Conservation (phyloP, 23 tunicate genomes). For the Trididemnum miniatum region DNA sequence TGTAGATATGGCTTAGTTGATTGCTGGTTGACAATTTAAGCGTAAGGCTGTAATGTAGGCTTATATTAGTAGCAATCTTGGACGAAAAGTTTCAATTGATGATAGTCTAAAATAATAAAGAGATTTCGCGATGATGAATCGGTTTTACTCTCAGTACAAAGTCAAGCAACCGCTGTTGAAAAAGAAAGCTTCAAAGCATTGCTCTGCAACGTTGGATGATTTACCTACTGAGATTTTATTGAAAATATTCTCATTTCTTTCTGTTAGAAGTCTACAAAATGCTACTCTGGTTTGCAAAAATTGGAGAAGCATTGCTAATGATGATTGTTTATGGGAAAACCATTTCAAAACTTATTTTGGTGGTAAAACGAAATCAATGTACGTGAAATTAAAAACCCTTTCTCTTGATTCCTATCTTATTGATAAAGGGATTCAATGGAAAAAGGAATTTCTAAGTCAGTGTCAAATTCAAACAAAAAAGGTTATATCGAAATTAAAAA, state of each 20-base stretch:
- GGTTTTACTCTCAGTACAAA: too few relatives aligned
- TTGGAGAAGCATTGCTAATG: conserved; percentile 27
- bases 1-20: too few relatives aligned
- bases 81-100: too few relatives aligned
- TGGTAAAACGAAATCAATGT: neutral
- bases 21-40: too few relatives aligned
- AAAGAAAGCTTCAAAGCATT: neutral
- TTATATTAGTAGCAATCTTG: too few relatives aligned
- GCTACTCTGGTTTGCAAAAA: conserved; percentile 23
- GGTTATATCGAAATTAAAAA: conserved; percentile 15
- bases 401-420: neutral
- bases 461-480: neutral
- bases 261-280: conserved; percentile 13
- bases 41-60: too few relatives aligned
- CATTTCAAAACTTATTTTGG: conserved; percentile 1
- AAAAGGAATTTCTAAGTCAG: conserved; percentile 24
- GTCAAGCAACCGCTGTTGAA: neutral
- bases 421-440: conserved; percentile 1
- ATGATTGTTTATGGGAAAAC: conserved; percentile 25
- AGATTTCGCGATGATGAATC: too few relatives aligned
- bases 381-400: conserved; percentile 24
- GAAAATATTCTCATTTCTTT: conserved; percentile 18
- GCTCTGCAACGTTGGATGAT: neutral
- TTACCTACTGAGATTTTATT: conserved; percentile 36
- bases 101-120: too few relatives aligned